Conservation (phyloP, 1,140 invertebrate genomes). For the Pseudomyrmex dendroicus region DNA sequence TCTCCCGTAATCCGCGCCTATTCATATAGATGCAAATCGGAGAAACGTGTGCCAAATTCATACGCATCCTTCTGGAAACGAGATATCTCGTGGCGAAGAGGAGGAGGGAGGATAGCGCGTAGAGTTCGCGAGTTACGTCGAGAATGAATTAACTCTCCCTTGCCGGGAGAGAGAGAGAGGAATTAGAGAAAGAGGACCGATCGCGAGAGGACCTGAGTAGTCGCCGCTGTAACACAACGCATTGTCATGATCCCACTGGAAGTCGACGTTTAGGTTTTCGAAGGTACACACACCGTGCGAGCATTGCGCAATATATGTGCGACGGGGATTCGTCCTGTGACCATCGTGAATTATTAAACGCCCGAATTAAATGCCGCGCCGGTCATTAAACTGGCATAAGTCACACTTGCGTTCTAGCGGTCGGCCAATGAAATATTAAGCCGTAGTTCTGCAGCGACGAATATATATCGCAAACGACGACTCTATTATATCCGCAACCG, state of each 20-base stretch:
- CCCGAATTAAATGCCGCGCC: slow-evolving; percentile 61
- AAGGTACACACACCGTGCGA: slow-evolving; percentile 47
- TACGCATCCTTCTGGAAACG: slow-evolving; percentile 75
- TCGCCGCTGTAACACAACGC: slow-evolving; percentile 52
- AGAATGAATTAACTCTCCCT: slow-evolving; percentile 73
- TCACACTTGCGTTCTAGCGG: slow-evolving; percentile 48
- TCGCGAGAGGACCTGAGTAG: slow-evolving; percentile 22
- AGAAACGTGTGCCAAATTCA: slow-evolving; percentile 77
- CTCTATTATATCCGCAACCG: slow-evolving; percentile 47
- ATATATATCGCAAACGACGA: slow-evolving; percentile 57
- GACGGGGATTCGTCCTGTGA: background rate
- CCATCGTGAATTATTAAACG: slow-evolving; percentile 72
- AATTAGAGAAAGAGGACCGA: background rate
- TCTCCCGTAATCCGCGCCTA: slow-evolving; percentile 73
- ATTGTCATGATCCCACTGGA: slow-evolving; percentile 71
- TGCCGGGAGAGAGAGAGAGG: slow-evolving; percentile 47
- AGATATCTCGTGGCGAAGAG: slow-evolving; percentile 64
- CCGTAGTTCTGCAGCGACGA: slow-evolving; percentile 54
- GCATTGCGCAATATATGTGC: slow-evolving; percentile 51
- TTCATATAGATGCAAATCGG: slow-evolving; percentile 76
- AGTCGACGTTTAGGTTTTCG: slow-evolving; percentile 60
- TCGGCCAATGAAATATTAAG: slow-evolving; percentile 69
- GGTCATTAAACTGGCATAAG: slow-evolving; percentile 65
- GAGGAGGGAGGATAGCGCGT: slow-evolving; percentile 52
- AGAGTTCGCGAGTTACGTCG: slow-evolving; percentile 36